Percentiles rank a stretch among this genome's conserved stretches.
Conservation (phyloP, 2,113 vertebrate species). For the Pipa parva region DNA sequence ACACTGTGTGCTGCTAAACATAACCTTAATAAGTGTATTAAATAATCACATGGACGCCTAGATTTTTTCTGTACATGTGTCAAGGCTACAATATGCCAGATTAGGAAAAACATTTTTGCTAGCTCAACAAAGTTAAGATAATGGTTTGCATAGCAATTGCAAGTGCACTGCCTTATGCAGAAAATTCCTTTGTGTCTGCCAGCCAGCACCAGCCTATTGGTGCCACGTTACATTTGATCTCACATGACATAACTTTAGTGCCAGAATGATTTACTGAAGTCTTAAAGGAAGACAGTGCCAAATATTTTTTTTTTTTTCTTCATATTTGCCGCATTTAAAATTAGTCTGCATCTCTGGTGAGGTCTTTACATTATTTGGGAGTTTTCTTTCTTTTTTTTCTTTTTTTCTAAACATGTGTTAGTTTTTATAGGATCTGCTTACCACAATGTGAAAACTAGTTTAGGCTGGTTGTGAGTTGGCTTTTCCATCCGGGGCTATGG, state of each 20-base stretch:
- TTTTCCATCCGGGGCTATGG: too few species aligned
- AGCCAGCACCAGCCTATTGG: slow-evolving; percentile 25
- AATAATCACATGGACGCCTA: slow-evolving; percentile 16
- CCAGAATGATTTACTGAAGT: slow-evolving; percentile 31
- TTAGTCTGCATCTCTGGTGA: neutral
- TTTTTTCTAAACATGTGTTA: neutral
- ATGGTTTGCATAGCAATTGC: slow-evolving; percentile 26
- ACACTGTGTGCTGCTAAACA: slow-evolving; percentile 23
- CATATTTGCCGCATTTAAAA: neutral
- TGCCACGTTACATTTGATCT: slow-evolving; percentile 30
- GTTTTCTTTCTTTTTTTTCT: neutral
- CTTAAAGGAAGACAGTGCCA: slow-evolving; percentile 8
- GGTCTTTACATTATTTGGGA: neutral
- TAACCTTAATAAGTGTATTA: slow-evolving; percentile 35
- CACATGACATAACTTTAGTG: slow-evolving; percentile 19
- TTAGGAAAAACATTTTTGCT: slow-evolving; percentile 37
- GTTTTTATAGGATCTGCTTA: too few species aligned
- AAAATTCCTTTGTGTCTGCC: slow-evolving; percentile 36
- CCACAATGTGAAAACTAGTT: too few species aligned
- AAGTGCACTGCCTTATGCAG: slow-evolving; percentile 36
- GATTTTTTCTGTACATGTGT: slow-evolving; percentile 19
- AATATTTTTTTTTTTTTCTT: slow-evolving; percentile 13
- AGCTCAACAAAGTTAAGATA: slow-evolving; percentile 22
- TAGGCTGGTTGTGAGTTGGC: too few species aligned
- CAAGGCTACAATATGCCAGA: slow-evolving; percentile 16